phyloP scores from a whole-genome alignment of 2,113 vertebrate species.

The Scatophagus argus region DNA sequence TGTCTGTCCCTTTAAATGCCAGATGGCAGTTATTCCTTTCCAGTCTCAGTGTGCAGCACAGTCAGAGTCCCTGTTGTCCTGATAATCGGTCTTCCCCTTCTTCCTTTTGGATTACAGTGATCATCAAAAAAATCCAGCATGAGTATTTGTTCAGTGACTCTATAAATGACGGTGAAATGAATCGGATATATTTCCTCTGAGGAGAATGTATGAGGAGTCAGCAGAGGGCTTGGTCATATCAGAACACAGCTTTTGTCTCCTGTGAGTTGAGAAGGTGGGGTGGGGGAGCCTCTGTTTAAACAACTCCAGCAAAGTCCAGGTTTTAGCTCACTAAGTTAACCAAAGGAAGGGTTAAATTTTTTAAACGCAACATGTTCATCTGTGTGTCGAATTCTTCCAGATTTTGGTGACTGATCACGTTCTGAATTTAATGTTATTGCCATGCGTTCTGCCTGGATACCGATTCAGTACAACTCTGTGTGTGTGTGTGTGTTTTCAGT shows the following conservation, averaged over 20 bases:
- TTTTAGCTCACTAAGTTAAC: conserved; percentile 33
- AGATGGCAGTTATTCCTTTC: conserved; percentile 50
- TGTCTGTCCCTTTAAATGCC: conserved; percentile 39
- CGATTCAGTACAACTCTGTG: conserved; percentile 6
- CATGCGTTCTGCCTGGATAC: not conserved
- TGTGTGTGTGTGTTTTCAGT: conserved; percentile 71
- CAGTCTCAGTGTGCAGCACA: not conserved
- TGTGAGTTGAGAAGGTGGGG: not conserved
- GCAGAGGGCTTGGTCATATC: not conserved
- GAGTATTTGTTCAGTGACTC: not conserved
- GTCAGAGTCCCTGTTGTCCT: conserved; percentile 2
- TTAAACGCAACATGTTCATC: too few relatives aligned
- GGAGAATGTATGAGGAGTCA: conserved; percentile 19
- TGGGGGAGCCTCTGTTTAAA: conserved; percentile 6
- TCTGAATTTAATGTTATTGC: not conserved
- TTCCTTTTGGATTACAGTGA: conserved; percentile 12
- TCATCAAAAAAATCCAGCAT: not conserved
- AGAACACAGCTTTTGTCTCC: conserved; percentile 19
- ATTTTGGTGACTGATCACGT: not conserved
- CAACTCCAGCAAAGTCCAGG: conserved; percentile 1
- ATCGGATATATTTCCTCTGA: not conserved
- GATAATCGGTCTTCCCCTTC: not conserved
- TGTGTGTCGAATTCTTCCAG: not conserved
- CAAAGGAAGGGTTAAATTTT: too few relatives aligned
- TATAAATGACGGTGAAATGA: conserved; percentile 11